Evolutionary conservation across 2,888 invertebrate species (phyloP).

Genomic region (Entomobrya proxima): DNA sequence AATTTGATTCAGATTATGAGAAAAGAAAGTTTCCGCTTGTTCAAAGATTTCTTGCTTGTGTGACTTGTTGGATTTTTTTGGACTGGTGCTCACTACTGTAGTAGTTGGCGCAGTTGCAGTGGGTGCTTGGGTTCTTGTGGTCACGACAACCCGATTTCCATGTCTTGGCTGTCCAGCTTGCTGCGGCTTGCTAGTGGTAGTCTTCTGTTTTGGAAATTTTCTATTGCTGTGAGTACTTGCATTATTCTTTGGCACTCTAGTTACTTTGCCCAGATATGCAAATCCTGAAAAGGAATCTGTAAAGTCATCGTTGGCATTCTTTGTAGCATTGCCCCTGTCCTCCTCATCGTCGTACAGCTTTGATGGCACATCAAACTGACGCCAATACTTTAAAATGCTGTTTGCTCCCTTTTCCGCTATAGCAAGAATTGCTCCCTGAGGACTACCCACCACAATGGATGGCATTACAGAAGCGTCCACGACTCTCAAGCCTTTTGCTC

Average conservation of each 20-base stretch:
- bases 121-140: background rate
- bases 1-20: conserved; percentile 50
- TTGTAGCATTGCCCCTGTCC: background rate
- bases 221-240: background rate
- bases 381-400: conserved; percentile 59
- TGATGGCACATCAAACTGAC: conserved; percentile 50
- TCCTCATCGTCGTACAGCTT: conserved; percentile 2
- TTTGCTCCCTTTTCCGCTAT: conserved; percentile 62
- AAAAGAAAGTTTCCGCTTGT: conserved; percentile 50
- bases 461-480: conserved; percentile 58
- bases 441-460: conserved; percentile 32
- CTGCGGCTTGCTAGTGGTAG: background rate
- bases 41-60: conserved; percentile 37
- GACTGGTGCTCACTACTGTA: too few relatives aligned
- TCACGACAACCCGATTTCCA: background rate
- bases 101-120: background rate
- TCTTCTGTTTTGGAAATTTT: background rate
- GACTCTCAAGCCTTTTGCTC: conserved; percentile 55
- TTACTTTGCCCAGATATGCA: conserved; percentile 40
- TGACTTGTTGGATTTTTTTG: too few relatives aligned
- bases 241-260: background rate
- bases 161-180: background rate
- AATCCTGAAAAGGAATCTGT: conserved; percentile 55
- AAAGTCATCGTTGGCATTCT: background rate
- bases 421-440: conserved; percentile 50